These are phyloP conservation scores for Arrhopalites spinosus DNA, from an alignment of 2,888 invertebrate genomes.

Conservation along the genomic window DNA sequence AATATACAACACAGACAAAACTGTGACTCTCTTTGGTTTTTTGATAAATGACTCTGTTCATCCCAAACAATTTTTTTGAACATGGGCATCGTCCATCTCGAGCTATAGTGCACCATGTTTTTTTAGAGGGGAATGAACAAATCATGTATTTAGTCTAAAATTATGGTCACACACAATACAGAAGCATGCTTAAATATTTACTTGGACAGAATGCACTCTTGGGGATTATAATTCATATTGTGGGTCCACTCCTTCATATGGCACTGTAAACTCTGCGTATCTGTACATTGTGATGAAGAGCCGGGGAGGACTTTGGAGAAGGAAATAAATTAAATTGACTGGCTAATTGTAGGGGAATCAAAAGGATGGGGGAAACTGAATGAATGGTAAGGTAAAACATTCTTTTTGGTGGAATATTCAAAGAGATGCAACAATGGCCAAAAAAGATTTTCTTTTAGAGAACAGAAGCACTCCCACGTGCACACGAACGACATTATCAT, in stretches of 20 bases:
- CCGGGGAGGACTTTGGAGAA: not conserved
- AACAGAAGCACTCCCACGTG: constrained; percentile 30
- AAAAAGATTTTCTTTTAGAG: not conserved
- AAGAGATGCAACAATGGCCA: not conserved
- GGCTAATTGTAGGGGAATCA: not conserved
- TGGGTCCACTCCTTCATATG: no score
- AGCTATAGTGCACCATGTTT: not conserved
- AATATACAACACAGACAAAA: constrained; percentile 13
- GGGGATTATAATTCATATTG: not conserved
- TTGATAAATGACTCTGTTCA: constrained; percentile 22
- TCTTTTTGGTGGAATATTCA: not conserved
- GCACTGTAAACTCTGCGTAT: no score
- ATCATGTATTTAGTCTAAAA: not conserved
- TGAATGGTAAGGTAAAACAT: not conserved
- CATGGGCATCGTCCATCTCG: not conserved
- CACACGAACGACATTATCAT: constrained; percentile 32
- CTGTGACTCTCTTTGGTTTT: no score
- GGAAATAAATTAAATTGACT: constrained; percentile 24
- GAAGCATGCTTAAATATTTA: not conserved
- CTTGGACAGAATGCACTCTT: no score
- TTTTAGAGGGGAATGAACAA: not conserved
- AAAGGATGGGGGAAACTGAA: not conserved
- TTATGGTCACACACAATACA: constrained; percentile 4
- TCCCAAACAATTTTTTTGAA: not conserved
- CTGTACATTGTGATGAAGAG: not conserved